Conservation (phyloP, 2,113 vertebrate species). For the Brachypteracias leptosomus region DNA sequence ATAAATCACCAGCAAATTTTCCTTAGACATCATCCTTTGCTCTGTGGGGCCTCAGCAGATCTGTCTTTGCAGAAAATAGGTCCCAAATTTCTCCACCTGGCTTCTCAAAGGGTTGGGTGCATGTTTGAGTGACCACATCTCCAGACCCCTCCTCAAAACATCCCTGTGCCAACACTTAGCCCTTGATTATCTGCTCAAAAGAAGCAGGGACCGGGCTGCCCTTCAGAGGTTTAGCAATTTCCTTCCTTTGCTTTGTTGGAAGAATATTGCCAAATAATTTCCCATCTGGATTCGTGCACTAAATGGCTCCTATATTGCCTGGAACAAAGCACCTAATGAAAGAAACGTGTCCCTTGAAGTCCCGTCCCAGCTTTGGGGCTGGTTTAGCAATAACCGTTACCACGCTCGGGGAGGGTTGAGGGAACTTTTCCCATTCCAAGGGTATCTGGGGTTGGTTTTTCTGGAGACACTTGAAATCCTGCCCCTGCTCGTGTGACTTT, state of each 20-base stretch:
- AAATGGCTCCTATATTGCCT: neutral
- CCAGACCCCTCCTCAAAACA: neutral
- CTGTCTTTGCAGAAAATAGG: neutral
- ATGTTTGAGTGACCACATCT: neutral
- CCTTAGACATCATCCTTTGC: neutral
- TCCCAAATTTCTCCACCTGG: neutral
- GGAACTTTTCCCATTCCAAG: neutral
- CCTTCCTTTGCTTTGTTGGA: conserved; percentile 27
- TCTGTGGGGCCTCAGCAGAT: neutral
- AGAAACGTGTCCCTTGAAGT: conserved; percentile 22
- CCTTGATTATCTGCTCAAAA: neutral
- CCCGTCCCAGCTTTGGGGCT: neutral
- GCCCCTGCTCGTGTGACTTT: neutral
- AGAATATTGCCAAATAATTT: conserved; percentile 39
- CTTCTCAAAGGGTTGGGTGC: neutral
- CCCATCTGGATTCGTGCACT: conserved; percentile 30
- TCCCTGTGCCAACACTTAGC: neutral
- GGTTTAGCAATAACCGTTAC: neutral
- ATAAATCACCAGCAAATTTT: neutral
- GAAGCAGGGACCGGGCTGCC: neutral
- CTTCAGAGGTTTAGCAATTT: neutral
- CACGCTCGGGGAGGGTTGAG: neutral
- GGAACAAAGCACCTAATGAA: conserved; percentile 42
- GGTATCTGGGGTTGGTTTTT: neutral
- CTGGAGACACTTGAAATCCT: neutral